Conservation (phyloP, 2,888 invertebrate species). For the Sesamia inferens region DNA sequence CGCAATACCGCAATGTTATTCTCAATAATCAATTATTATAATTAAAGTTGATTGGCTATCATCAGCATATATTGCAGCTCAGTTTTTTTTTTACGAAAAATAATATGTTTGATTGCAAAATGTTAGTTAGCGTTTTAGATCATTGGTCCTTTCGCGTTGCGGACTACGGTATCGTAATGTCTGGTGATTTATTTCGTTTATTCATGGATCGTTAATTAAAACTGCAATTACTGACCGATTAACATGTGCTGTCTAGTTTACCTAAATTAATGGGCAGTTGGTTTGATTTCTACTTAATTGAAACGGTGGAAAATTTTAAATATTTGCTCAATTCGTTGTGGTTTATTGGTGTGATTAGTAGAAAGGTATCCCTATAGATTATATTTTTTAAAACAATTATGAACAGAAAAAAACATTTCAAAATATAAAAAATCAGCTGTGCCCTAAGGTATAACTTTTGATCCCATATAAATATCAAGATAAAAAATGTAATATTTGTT, state of each 20-base stretch:
- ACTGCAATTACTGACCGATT: conserved; percentile 51
- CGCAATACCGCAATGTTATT: conserved; percentile 68
- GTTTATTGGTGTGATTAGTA: conserved; percentile 11
- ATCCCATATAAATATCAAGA: no score
- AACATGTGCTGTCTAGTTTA: conserved; percentile 41
- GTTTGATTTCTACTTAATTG: conserved; percentile 28
- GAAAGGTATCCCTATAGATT: no score
- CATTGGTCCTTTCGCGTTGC: conserved; percentile 53
- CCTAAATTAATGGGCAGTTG: conserved; percentile 32
- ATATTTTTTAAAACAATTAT: no score
- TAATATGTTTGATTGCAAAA: conserved; percentile 60
- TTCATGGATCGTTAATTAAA: conserved; percentile 63
- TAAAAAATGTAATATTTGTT: no score
- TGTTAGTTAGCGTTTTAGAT: conserved; percentile 47
- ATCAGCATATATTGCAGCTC: conserved; percentile 67
- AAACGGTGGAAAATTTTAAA: conserved; percentile 12
- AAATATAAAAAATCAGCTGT: no score
- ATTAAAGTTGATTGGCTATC: conserved; percentile 70
- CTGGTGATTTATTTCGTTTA: conserved; percentile 53
- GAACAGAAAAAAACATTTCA: no score
- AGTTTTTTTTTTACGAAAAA: conserved; percentile 56
- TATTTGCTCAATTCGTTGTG: conserved; percentile 42
- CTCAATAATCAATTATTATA: conserved; percentile 72
- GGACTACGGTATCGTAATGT: conserved; percentile 45
- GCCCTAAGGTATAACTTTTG: no score